A percentile compares a stretch with the other conserved stretches of the same genome.
Evolutionary conservation across 2,797 vertebrate genomes (phyloP).

Genomic region (Eulemur rubriventer): DNA sequence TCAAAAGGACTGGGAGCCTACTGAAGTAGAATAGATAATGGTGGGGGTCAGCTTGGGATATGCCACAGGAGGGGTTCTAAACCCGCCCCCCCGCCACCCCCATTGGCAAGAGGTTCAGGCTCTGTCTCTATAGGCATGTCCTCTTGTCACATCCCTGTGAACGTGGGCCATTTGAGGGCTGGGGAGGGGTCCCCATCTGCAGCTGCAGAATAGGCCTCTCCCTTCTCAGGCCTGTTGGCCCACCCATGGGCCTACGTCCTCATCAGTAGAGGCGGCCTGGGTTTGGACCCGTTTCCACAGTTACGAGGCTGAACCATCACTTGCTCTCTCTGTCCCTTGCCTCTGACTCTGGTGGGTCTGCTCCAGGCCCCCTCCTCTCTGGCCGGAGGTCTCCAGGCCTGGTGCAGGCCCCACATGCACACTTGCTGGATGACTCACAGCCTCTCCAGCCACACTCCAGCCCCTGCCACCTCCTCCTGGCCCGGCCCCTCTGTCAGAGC

Average conservation of each 20-base stretch:
- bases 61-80: neutral
- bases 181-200: neutral
- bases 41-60: neutral
- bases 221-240: neutral
- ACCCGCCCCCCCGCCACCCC: neutral
- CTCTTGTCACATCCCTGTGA: neutral
- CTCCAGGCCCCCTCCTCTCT: neutral
- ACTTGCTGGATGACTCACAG: conserved; percentile 46
- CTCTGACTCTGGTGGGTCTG: neutral
- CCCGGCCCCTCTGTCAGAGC: neutral
- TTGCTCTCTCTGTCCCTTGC: neutral
- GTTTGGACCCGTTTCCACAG: neutral
- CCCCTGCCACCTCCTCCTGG: neutral
- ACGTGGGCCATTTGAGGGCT: neutral
- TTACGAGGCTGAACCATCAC: neutral
- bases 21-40: neutral
- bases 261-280: neutral
- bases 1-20: neutral
- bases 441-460: neutral
- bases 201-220: neutral
- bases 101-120: neutral
- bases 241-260: neutral
- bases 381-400: neutral
- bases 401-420: neutral
- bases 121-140: neutral